Evolutionary conservation across 2,888 invertebrate species (phyloP), one percentile per base, ranked within the genome.

Genomic region (Cloeon dipterum): DNA sequence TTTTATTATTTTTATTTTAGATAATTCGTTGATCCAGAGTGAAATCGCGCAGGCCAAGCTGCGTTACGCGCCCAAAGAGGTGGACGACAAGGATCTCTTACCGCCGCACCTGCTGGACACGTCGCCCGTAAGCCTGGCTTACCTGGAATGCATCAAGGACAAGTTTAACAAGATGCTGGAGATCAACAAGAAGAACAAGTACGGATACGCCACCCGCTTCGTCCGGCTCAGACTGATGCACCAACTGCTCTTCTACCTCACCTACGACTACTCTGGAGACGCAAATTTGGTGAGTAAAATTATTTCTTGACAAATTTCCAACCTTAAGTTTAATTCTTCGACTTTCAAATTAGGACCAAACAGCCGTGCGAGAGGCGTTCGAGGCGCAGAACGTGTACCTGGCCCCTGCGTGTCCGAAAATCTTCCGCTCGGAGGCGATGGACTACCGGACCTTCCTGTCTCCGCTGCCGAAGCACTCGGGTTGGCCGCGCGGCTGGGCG

Each of bases 381-480:
- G n/a, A n/a, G n/a, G n/a, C n/a, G n/a, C n/a, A n/a, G n/a, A n/a
- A n/a, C n/a, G n/a, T n/a, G n/a, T n/a, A n/a, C n/a, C n/a, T n/a
- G n/a, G n/a, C n/a, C n/a, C n/a, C n/a, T n/a, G n/a, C n/a, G n/a
- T n/a, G n/a, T n/a, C 56, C 60, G 4, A 50, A 52, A 1, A 50
- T 65, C 32, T 69, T 66, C 40, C 59, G 54, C 25, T 7, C 7
- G 29, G 57, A 56, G 3, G 59, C 63, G 36, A 54, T 70, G 4
- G 61, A 58, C 44, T 79, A 77, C 75, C 72, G 68, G 50, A 74
- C 72, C 55, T 79, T 78, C 49, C 56, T 82, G 11, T 66, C 73
- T 1, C 74, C 77, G 0, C 48, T 79, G 32, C 69, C 69, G 0
- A 47, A 51, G 32, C 68, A 74, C 46, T 47, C 44, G 42, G 65